Evolutionary conservation across 2,113 vertebrate genomes (phyloP).

Genomic region (Eidolon helvum): DNA sequence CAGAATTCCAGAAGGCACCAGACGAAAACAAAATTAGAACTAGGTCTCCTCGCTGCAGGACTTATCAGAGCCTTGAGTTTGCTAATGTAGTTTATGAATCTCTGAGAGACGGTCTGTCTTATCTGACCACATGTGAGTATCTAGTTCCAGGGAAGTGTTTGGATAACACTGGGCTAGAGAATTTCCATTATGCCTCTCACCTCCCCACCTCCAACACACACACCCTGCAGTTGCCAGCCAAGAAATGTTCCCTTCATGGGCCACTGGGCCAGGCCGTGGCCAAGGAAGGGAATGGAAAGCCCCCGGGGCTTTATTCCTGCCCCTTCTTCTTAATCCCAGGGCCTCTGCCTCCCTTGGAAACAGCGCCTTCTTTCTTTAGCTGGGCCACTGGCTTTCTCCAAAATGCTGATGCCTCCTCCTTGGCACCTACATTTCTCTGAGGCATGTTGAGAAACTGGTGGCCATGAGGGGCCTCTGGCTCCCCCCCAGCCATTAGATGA

Average conservation of each 20-base stretch:
- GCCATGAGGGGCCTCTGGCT: not conserved
- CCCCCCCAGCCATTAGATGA: not conserved
- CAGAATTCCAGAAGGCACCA: not conserved
- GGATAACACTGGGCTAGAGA: not conserved
- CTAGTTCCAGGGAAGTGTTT: not conserved
- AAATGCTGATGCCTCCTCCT: not conserved
- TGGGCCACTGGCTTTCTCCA: not conserved
- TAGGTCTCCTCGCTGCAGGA: not conserved
- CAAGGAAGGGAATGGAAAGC: conserved; percentile 10
- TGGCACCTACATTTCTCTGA: not conserved
- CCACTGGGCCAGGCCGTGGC: not conserved
- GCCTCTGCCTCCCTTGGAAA: not conserved
- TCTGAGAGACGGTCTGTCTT: not conserved
- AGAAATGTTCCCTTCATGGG: conserved; percentile 22
- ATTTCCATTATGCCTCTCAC: not conserved
- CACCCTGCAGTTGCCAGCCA: not conserved
- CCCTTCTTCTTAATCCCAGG: not conserved
- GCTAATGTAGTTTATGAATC: not conserved
- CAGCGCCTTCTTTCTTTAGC: not conserved
- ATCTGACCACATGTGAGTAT: not conserved
- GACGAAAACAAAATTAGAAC: not conserved
- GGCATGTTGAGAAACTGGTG: not conserved
- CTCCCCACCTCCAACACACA: too few species aligned
- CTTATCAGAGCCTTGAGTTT: not conserved
- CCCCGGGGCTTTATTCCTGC: not conserved